Evolutionary conservation across 2,113 vertebrate species (phyloP), one percentile per base, ranked within the genome.

Genomic region (Balaeniceps rex): DNA sequence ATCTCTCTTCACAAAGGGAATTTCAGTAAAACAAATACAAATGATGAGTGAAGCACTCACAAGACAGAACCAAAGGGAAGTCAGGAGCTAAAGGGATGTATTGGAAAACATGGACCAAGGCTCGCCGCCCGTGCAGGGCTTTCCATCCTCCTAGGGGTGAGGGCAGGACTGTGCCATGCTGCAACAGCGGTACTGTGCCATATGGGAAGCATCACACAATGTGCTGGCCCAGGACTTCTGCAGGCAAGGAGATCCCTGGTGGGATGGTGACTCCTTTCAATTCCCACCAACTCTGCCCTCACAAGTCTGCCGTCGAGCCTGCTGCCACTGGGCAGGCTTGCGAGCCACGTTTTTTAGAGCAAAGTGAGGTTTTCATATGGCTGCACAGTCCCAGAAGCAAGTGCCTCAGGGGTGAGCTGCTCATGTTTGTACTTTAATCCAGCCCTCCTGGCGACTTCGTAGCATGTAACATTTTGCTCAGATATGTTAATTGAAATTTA

Each of bases 401-500:
- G n/a, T 10, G 42, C 81, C 77, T 71, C 68, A 1, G 3, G 88
- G 29, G 28, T 24, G 77, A 94, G 65, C 77, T 87, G 65, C 89
- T 91, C 2, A 0, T 76, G 69, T 81, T 55, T 1, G 4, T 71
- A 24, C 69, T 91, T 79, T 89, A 87, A 96, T 89, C 84, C 91
- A 85, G 57, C 65, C 65, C 84, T 95, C 65, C 70, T 84, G 84
- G 91, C 3, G 57, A 52, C 34, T 64, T 64, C 0, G 0, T 12
- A 42, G 51, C 69, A 49, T 47, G 47, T 47, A 91, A 57, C 51
- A 16, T 71, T 96, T 55, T 60, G 65, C 87, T 93, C 77, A 87
- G 52, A 95, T 89, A 49, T 28, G 57, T 68, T 96, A 95, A 96
- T 96, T 96, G 94, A 97, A 96, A 91, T 91, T 79, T 91, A 96